Conservation (phyloP, 2,888 invertebrate genomes). For the Pardosa pseudoannulata region DNA sequence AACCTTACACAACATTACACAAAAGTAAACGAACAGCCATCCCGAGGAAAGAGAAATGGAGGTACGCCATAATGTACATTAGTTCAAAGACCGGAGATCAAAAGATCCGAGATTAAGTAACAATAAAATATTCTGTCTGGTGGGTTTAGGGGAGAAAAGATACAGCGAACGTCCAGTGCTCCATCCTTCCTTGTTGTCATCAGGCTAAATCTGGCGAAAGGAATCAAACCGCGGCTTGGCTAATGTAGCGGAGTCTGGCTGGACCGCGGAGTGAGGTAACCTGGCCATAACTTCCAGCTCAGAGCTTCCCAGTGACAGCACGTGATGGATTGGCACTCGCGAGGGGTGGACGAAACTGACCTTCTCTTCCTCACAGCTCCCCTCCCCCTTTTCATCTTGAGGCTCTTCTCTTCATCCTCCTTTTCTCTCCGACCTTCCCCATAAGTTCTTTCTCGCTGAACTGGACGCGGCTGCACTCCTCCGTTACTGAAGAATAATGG, state of each 20-base stretch:
- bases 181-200: conserved; percentile 19
- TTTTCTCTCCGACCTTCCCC: not conserved
- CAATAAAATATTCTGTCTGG: conserved; percentile 13
- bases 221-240: conserved; percentile 27
- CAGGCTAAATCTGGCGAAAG: conserved; percentile 11
- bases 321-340: conserved; percentile 55
- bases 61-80: not conserved
- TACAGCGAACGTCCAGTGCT: not conserved
- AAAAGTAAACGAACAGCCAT: not conserved
- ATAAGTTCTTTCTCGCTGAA: not conserved
- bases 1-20: not conserved
- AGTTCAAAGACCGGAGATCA: not conserved
- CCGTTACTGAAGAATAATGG: not conserved
- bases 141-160: not conserved
- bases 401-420: not conserved
- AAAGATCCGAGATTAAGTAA: conserved; percentile 15
- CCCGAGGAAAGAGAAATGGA: not conserved
- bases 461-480: not conserved
- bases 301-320: conserved; percentile 52
- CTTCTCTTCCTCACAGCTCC: not conserved
- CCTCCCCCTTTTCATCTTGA: not conserved
- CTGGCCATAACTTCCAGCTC: conserved; percentile 69
- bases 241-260: conserved; percentile 61
- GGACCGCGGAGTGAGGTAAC: conserved; percentile 54
- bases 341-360: not conserved